Percentiles rank a stretch among this genome's conserved stretches.
These are phyloP conservation scores for Matsumyia berberina DNA, from an alignment of 2,888 invertebrate species.

Conservation along the genomic window DNA sequence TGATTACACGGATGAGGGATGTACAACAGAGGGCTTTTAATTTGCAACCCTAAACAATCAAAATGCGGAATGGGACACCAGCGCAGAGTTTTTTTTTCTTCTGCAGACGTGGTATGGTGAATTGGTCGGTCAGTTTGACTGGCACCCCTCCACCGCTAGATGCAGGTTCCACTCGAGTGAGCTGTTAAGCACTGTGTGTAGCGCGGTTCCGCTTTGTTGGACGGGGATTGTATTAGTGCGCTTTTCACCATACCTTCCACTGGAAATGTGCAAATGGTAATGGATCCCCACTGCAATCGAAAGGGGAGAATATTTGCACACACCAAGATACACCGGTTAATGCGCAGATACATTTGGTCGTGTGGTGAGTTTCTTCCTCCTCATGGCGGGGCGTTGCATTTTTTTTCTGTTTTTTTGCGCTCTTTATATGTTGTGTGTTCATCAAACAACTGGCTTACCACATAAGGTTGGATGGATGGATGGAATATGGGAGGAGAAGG, in stretches of 20 bases:
- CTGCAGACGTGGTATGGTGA: constrained; percentile 63
- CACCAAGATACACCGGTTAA: constrained; percentile 39
- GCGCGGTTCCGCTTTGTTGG: constrained; percentile 64
- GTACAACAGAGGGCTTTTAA: constrained; percentile 41
- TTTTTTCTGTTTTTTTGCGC: constrained; percentile 20
- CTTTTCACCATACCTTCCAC: constrained; percentile 61
- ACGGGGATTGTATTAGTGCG: constrained; percentile 8
- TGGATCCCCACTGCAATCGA: constrained; percentile 40
- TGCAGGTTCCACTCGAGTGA: constrained; percentile 63
- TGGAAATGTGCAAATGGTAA: constrained; percentile 14
- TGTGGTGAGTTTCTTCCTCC: constrained; percentile 70
- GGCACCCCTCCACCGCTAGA: constrained; percentile 6
- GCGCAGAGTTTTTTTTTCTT: constrained; percentile 31
- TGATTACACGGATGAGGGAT: constrained; percentile 28
- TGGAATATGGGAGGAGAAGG: constrained; percentile 76
- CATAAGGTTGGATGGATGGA: constrained; percentile 67
- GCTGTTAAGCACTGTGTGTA: constrained; percentile 26
- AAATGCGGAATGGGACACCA: not conserved
- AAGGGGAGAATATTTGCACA: constrained; percentile 60
- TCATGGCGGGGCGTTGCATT: constrained; percentile 74
- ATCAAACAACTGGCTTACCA: constrained; percentile 74
- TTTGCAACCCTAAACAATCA: constrained; percentile 40
- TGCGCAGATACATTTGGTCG: constrained; percentile 69
- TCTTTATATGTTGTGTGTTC: constrained; percentile 53
- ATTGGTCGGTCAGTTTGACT: constrained; percentile 10